These are phyloP conservation scores for Podarcis cretensis DNA, from an alignment of 2,113 vertebrate species.

Conservation along the genomic window DNA sequence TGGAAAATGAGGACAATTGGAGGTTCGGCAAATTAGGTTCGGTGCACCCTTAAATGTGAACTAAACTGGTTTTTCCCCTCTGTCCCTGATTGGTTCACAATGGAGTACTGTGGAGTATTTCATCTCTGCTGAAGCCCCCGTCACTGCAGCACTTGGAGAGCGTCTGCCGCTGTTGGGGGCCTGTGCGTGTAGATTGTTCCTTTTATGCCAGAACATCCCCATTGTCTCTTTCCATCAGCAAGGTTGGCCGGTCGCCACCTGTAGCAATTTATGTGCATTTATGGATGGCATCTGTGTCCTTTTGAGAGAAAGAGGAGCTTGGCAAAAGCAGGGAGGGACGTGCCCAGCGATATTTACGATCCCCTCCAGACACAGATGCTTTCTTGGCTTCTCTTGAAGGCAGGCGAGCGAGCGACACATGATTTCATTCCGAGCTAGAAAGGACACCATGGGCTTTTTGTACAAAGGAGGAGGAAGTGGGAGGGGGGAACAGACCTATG, in stretches of 20 bases:
- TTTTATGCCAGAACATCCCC: not conserved
- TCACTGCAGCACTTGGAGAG: rapidly evolving
- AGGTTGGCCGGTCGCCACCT: not conserved
- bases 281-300: not conserved
- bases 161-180: rapidly evolving
- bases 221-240: not conserved
- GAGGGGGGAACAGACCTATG: rapidly evolving
- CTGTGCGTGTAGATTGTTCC: not conserved
- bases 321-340: no score
- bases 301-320: not conserved
- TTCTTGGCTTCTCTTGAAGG: not conserved
- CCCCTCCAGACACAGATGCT: not conserved
- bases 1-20: no score
- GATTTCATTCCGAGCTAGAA: not conserved
- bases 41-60: no score
- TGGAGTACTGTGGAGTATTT: no score
- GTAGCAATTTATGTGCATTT: slow-evolving; percentile 2
- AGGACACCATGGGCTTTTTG: not conserved
- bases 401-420: not conserved
- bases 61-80: no score
- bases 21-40: no score
- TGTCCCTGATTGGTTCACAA: no score
- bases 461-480: not conserved
- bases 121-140: not conserved
- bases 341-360: not conserved